Evolutionary conservation across 2,888 invertebrate species (phyloP).

Genomic region (Ganaspis brasiliensis): DNA sequence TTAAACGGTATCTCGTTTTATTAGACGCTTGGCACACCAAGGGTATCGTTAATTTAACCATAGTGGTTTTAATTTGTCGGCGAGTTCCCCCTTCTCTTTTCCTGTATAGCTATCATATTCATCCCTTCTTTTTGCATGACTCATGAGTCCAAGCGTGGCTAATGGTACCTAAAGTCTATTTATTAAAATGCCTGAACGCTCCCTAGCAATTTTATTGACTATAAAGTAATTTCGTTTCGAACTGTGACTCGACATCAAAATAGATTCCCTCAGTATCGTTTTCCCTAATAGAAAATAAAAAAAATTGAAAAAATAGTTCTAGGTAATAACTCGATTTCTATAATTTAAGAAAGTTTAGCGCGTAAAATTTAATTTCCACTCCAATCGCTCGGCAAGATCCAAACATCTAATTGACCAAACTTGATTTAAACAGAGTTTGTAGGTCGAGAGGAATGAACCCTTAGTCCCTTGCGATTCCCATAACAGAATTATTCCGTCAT

Average conservation of each 20-base stretch:
- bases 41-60: constrained; percentile 69
- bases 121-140: constrained; percentile 50
- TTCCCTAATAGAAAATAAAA: background rate
- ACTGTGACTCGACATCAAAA: background rate
- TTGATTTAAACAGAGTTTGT: constrained; percentile 28
- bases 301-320: background rate
- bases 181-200: constrained; percentile 59
- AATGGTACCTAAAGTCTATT: constrained; percentile 64
- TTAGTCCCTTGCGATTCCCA: constrained; percentile 29
- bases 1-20: constrained; percentile 65
- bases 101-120: background rate
- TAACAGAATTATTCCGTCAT: constrained; percentile 34
- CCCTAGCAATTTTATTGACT: constrained; percentile 47
- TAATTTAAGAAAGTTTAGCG: constrained; percentile 10
- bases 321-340: background rate
- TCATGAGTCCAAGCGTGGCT: constrained; percentile 65
- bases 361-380: constrained; percentile 10
- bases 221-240: constrained; percentile 41
- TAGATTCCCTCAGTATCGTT: too few species aligned
- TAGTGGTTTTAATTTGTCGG: constrained; percentile 70
- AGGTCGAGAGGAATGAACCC: constrained; percentile 22
- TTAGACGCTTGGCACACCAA: constrained; percentile 64
- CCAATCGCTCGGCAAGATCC: background rate
- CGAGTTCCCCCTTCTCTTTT: constrained; percentile 20
- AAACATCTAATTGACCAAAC: constrained; percentile 36